Base-by-base conservation (phyloP, 2,113 vertebrate species). In the Brachyhypopomus gauderio region DNA sequence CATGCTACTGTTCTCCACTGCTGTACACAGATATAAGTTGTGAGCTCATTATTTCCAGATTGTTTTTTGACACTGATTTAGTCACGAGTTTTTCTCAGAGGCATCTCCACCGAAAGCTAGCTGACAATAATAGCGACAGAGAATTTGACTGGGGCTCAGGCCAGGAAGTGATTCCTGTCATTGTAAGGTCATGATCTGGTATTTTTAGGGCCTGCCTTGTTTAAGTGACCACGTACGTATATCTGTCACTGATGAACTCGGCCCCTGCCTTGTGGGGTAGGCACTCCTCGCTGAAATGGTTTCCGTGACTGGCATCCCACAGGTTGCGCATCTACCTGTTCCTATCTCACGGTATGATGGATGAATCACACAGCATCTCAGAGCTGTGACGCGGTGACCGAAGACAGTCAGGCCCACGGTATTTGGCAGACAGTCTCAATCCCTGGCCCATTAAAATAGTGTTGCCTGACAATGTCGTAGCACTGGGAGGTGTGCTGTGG, bases 301-400 rank as follows among this genome's bases (percentile, higher is more conserved):
- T 71, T 71, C 22, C 3, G 27, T 60, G 67, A 22, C 20, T 52
- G 41, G 12, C 38, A 38, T 58, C 9, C 67, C 36, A n/a, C 58
- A 62, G 38, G 7, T 9, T 1, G 5, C 17, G 48, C 36, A 34
- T 38, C 58, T 25, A 48, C 64, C n/a, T 58, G 23, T 73, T 63
- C 38, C 77, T 36, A 27, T 71, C 34, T 72, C 56, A 64, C 38
- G 34, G 36, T 23, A 11, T 73, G 78, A 80, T 45, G 36, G 25
- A 64, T 64, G n/a, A 52, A 25, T 73, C 56, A 6, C 5, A 48
- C 7, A 63, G 58, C 1, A 20, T 45, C 30, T 73, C 78, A 69
- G 70, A 52, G 30, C 59, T 80, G 59, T 72, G 48, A 63, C 14
- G 4, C 22, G n/a, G 27, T 6, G 48, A 27, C 48, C 16, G 12